Conservation (phyloP, 53 echinoderm and acorn worm genomes). For the Temnopleurus reevesii region DNA sequence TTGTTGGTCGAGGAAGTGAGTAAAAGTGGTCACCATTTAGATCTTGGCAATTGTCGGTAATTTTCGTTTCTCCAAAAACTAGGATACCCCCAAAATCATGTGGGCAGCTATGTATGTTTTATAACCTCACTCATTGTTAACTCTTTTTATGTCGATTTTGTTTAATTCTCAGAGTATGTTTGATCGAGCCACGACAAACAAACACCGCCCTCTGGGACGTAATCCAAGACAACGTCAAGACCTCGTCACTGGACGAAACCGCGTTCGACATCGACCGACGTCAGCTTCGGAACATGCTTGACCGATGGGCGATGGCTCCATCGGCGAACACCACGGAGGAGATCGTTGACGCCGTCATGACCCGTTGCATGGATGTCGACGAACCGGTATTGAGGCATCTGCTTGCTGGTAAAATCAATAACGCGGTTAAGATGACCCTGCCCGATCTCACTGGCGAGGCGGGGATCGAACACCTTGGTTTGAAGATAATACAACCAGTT, state of each 20-base stretch:
- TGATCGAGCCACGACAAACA: neutral
- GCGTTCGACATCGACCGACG: neutral
- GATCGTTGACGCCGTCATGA: neutral
- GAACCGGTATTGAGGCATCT: neutral
- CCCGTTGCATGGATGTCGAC: neutral
- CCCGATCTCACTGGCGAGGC: neutral
- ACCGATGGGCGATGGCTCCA: too few relatives aligned
- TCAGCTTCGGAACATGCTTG: neutral
- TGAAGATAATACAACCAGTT: too few relatives aligned
- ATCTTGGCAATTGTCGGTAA: too few relatives aligned
- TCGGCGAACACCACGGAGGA: neutral
- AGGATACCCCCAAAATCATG: too few relatives aligned
- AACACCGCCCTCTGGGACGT: neutral
- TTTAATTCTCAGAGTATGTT: slow-evolving; percentile 4
- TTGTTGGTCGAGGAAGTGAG: too few relatives aligned
- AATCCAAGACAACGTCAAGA: neutral
- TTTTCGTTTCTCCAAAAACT: too few relatives aligned
- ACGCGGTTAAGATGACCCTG: neutral
- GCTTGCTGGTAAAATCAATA: neutral
- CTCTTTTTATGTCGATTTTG: too few relatives aligned
- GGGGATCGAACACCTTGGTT: neutral
- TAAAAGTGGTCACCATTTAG: too few relatives aligned
- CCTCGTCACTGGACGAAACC: neutral
- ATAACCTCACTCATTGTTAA: too few relatives aligned
- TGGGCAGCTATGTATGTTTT: too few relatives aligned